Percentiles rank a stretch among this genome's conserved stretches.
These are phyloP conservation scores for Cephus rjabovi DNA, from an alignment of 2,888 invertebrate species.

Conservation along the genomic window DNA sequence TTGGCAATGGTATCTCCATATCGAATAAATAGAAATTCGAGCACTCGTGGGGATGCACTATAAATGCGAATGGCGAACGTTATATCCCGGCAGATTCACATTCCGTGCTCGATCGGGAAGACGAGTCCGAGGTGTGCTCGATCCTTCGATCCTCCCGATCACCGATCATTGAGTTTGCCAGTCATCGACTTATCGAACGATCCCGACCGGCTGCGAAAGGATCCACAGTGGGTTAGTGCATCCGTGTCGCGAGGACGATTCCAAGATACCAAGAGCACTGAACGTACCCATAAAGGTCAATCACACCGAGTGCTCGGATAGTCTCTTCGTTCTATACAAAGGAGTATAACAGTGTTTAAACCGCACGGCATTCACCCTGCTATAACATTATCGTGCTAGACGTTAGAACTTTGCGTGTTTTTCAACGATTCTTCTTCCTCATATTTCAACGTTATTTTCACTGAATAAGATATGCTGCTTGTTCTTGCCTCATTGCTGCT, in stretches of 20 bases:
- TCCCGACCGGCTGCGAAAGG: not conserved
- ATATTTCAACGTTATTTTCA: not conserved
- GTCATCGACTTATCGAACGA: not conserved
- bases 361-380: not conserved
- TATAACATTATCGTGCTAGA: not conserved
- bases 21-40: not conserved
- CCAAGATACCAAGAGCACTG: slow-evolving; percentile 1
- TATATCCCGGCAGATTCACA: slow-evolving; percentile 34
- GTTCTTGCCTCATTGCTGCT: not conserved
- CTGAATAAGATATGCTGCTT: not conserved
- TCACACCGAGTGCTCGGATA: not conserved
- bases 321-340: not conserved
- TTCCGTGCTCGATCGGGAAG: slow-evolving; percentile 31
- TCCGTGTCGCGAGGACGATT: slow-evolving; percentile 22
- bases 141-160: slow-evolving; percentile 10
- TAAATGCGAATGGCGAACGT: slow-evolving; percentile 41
- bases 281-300: not conserved
- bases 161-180: not conserved
- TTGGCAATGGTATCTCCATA: not conserved
- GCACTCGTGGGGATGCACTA: slow-evolving; percentile 36
- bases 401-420: not conserved
- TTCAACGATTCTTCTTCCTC: not conserved
- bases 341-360: not conserved
- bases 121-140: slow-evolving; percentile 27
- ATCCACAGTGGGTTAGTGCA: slow-evolving; percentile 26